These are phyloP conservation scores for Loris lydekkerianus DNA, from an alignment of 2,797 vertebrate species.

Conservation along the genomic window DNA sequence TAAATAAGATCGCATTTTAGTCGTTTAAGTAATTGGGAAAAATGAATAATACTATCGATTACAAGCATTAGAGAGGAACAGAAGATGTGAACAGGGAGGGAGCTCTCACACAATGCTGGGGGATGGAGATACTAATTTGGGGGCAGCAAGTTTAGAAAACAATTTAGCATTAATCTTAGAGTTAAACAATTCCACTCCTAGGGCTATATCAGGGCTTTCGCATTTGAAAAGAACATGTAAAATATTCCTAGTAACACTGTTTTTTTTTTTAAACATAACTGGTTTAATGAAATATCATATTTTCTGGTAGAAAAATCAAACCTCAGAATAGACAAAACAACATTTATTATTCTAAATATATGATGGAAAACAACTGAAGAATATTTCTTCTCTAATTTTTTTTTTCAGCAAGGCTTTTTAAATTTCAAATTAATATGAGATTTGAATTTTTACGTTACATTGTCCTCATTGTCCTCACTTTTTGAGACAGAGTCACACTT, in stretches of 20 bases:
- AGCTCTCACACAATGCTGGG: neutral
- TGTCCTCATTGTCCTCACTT: too few species aligned
- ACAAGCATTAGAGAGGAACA: neutral
- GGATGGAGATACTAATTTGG: neutral
- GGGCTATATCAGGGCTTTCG: neutral
- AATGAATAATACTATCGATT: neutral
- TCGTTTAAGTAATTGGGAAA: neutral
- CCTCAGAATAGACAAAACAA: constrained; percentile 73
- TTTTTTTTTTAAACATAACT: neutral
- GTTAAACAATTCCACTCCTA: neutral
- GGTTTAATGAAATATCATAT: constrained; percentile 75
- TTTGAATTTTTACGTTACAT: too few species aligned
- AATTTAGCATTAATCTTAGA: neutral
- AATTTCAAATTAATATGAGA: too few species aligned
- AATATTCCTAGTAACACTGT: neutral
- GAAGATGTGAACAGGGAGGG: neutral
- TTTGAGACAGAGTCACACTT: too few species aligned
- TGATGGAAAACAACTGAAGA: constrained; percentile 38
- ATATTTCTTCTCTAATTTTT: neutral
- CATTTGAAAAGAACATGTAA: neutral
- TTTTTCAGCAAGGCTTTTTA: too few species aligned
- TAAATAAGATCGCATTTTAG: constrained; percentile 20
- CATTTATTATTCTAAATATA: constrained; percentile 35
- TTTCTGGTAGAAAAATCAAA: constrained; percentile 71
- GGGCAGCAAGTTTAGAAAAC: neutral